Evolutionary conservation across 2,888 invertebrate genomes (phyloP), one percentile per base, ranked within the genome.

Genomic region (Pheosia gnoma): DNA sequence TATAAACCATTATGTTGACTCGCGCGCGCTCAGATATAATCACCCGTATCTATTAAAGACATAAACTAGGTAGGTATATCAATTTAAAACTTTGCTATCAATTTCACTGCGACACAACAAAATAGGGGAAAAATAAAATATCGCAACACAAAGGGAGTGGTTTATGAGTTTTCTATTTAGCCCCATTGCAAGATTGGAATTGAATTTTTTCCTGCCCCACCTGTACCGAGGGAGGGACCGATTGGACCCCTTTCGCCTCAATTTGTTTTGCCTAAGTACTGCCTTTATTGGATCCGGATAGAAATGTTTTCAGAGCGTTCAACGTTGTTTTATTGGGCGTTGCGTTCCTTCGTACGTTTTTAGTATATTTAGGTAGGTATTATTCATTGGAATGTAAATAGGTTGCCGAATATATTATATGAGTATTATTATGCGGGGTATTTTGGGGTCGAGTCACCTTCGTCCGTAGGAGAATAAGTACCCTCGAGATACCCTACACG

Each of bases 81-180:
- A 25, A 25, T 25, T 25, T 25, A 25, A 25, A 25, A 25, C 25
- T 25, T 25, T 25, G 43, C 43, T 43, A 43, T 9, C 43, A 36
- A 25, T 36, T 7, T 8, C 52, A 36, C 52, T 36, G 7, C 13
- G 4, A 7, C 4, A 25, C 52, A 52, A 36, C 36, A 13, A 74
- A 79, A 80, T 78, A 70, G 72, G 66, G 72, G 60, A 63, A 76
- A 77, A 80, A 83, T 74, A 81, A 80, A 79, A 80, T 78, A 67
- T 75, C 69, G 68, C 64, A 77, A 75, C 71, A 80, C 74, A 83
- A 72, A 38, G 74, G 80, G 83, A 84, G 79, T 81, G 81, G 83
- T 83, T 85, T 84, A 84, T 80, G 82, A 81, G 77, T 80, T 83
- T 81, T 76, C 80, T 83, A 81, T 84, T 84, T 82, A 83, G 77